Evolutionary conservation across 53 echinoderm and acorn worm genomes (phyloP).

Genomic region (Hippasteria phrygiana): DNA sequence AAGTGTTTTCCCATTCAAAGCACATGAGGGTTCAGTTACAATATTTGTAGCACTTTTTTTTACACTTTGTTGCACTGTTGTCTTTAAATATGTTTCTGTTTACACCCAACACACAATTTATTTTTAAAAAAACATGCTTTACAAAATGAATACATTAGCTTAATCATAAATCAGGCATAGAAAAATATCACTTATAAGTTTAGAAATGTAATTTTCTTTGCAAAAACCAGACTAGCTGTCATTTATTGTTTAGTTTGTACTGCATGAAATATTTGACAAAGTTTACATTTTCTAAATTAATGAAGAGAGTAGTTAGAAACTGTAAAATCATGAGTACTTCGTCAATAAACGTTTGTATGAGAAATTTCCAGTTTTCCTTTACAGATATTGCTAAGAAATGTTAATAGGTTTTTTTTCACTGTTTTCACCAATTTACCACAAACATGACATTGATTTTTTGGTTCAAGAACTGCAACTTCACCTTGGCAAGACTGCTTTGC

Average conservation of each 20-base stretch:
- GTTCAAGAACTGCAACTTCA: constrained; percentile 1
- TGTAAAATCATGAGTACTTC: too few species aligned
- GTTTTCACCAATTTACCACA: background rate
- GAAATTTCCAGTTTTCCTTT: background rate
- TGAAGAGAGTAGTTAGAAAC: background rate
- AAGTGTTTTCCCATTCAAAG: background rate
- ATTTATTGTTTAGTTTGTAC: background rate
- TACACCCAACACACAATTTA: background rate
- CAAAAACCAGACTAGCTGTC: background rate
- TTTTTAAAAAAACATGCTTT: constrained; percentile 38
- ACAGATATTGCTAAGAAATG: background rate
- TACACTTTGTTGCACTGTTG: background rate
- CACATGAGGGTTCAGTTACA: background rate
- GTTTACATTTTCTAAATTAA: background rate
- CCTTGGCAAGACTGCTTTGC: constrained; percentile 28
- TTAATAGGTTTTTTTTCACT: background rate
- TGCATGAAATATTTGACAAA: background rate
- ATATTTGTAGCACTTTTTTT: background rate
- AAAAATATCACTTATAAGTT: background rate
- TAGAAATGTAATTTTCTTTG: background rate
- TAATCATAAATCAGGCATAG: background rate
- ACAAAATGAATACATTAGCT: constrained; percentile 54
- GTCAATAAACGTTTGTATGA: background rate
- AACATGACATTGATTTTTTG: background rate
- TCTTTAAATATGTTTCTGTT: background rate